phyloP scores from a whole-genome alignment of 2,888 invertebrate genomes.

The Drosophila sordidula region DNA sequence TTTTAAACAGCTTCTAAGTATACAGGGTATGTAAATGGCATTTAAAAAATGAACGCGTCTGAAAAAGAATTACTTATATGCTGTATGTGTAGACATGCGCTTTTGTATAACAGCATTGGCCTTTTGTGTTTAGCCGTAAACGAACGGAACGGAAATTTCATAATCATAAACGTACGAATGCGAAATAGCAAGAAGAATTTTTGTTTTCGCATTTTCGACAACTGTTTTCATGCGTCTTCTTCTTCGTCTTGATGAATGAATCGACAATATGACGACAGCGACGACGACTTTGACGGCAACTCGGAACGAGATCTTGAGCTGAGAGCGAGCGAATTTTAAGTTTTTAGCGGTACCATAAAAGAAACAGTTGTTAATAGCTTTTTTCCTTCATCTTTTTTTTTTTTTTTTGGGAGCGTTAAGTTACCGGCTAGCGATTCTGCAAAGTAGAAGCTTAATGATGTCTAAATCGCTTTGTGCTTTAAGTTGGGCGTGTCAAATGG shows the following conservation, averaged over 20 bases:
- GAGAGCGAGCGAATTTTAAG: conserved; percentile 35
- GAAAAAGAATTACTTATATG: conserved; percentile 45
- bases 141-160: conserved; percentile 74
- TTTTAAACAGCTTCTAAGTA: not conserved
- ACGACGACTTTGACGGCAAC: conserved; percentile 24
- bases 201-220: conserved; percentile 47
- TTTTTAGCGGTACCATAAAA: conserved; percentile 70
- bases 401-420: conserved; percentile 10
- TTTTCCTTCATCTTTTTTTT: not conserved
- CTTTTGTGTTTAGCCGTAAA: conserved; percentile 49
- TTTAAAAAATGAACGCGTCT: conserved; percentile 39
- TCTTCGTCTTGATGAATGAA: conserved; percentile 54
- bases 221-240: conserved; percentile 33
- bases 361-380: conserved; percentile 72
- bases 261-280: conserved; percentile 34
- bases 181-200: conserved; percentile 47
- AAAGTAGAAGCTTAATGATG: conserved; percentile 40
- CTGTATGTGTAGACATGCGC: conserved; percentile 47
- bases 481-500: conserved; percentile 51
- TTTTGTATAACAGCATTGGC: conserved; percentile 55
- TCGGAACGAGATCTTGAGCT: conserved; percentile 37
- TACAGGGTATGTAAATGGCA: conserved; percentile 43
- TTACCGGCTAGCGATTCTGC: conserved; percentile 11
- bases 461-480: conserved; percentile 32
- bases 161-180: conserved; percentile 62